Base-by-base conservation (phyloP, 1,140 invertebrate species). In the Himalopsyche phryganea region DNA sequence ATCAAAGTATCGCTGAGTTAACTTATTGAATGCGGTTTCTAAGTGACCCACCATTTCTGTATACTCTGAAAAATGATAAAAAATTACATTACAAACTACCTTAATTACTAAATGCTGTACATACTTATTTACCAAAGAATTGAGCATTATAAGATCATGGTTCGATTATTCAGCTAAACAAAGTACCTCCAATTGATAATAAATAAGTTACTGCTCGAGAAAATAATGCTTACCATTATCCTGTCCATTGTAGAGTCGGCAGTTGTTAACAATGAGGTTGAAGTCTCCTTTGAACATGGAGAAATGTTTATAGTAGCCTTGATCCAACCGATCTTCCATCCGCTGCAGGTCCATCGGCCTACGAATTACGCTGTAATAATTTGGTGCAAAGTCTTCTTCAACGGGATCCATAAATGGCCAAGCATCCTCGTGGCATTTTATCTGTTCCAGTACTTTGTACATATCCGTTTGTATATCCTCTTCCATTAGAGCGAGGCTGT, bases 361-460 rank as follows among this genome's bases (percentile, higher is more conserved):
- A 52, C 85, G 78, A 60, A 87, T 86, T 3, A 87, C 83, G 1
- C 83, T 81, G 68, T 91, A 89, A 71, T 93, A 95, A 70, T 91
- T 89, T 1, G 93, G 93, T 1, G 92, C 92, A 70, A 90, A 92
- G 66, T 91, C 87, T 71, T 96, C 92, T 52, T 94, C 90, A 0
- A 96, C 92, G 2, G 92, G 89, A 71, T 93, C 89, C 65, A 89
- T 79, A 72, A 96, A 96, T 1, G 92, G 92, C 92, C 92, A 96
- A 2, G 92, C 90, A 72, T 95, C 91, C 58, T 89, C 84, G 68
- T 94, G 90, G 66, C 87, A 85, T 67, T 90, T 91, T 1, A 94
- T 75, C 67, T 86, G 84, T 68, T 92, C 88, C 23, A 94, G 77
- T 28, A 94, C 88, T 76, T 93, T 93, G 71, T 92, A 89, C 88